phyloP scores from a whole-genome alignment of 1,140 invertebrate genomes.

The Papilio dardanus region DNA sequence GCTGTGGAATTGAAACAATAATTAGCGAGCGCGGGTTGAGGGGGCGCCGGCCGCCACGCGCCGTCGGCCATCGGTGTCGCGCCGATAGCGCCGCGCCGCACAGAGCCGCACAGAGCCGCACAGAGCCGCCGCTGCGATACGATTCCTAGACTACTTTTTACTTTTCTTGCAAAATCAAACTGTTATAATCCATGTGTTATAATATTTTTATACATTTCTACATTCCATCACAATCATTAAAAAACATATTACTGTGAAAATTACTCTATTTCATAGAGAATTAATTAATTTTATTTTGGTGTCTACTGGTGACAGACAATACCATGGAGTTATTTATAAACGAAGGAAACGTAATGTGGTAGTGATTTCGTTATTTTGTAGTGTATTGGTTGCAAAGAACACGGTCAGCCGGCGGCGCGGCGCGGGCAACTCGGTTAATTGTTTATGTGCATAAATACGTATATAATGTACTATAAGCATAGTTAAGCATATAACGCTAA shows the following conservation, averaged over 20 bases:
- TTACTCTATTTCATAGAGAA: too few species aligned
- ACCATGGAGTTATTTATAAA: too few species aligned
- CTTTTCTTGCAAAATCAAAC: constrained; percentile 46
- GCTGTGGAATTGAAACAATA: constrained; percentile 46
- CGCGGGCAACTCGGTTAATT: background rate
- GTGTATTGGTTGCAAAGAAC: constrained; percentile 15
- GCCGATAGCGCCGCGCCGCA: constrained; percentile 36
- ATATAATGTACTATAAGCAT: too few species aligned
- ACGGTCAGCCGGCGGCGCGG: background rate
- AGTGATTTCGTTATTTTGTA: background rate
- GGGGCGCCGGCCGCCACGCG: constrained; percentile 53
- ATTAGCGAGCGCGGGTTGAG: constrained; percentile 52
- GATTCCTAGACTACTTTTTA: background rate
- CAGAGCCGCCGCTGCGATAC: background rate
- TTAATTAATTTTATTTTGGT: too few species aligned
- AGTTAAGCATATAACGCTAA: too few species aligned
- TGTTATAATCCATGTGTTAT: constrained; percentile 24
- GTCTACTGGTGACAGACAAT: too few species aligned
- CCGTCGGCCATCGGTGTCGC: constrained; percentile 64
- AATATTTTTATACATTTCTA: background rate
- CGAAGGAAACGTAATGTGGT: background rate
- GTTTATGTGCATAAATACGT: background rate
- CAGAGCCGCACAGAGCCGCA: background rate
- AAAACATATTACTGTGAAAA: too few species aligned
- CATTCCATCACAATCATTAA: too few species aligned